These are phyloP conservation scores for Chelidonichthys spinosus DNA, from an alignment of 2,797 vertebrate species.

Conservation along the genomic window DNA sequence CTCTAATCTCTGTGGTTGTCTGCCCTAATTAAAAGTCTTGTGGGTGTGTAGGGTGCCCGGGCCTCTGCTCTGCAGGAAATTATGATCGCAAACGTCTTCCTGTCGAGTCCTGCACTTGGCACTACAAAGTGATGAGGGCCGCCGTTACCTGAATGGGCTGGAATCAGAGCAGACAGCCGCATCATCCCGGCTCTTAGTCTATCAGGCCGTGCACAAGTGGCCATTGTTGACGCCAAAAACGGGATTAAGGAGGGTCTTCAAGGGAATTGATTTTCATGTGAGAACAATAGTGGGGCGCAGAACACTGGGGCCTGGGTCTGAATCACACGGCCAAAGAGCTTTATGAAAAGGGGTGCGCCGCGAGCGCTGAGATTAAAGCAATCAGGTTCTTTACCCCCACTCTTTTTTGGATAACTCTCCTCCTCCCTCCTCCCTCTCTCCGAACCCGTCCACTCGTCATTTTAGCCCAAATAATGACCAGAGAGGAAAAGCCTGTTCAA, in stretches of 20 bases:
- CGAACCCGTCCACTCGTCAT: constrained; percentile 68
- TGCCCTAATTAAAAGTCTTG: constrained; percentile 99
- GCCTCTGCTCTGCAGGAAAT: constrained; percentile 97
- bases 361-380: constrained; percentile 96
- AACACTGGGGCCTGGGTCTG: constrained; percentile 92
- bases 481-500: constrained; percentile 60
- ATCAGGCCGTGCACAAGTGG: constrained; percentile 98
- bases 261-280: constrained; percentile 99
- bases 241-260: constrained; percentile 99
- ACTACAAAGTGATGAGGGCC: constrained; percentile 95
- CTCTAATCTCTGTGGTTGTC: constrained; percentile 98
- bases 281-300: constrained; percentile 93
- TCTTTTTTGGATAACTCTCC: constrained; percentile 75
- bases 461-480: constrained; percentile 76
- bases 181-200: constrained; percentile 98
- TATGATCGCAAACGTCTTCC: constrained; percentile 99
- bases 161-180: constrained; percentile 99
- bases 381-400: constrained; percentile 88
- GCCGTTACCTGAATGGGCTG: constrained; percentile 97
- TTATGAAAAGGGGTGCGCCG: constrained; percentile 93
- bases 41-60: constrained; percentile 86
- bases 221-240: constrained; percentile 99
- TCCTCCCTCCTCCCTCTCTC: constrained; percentile 48
- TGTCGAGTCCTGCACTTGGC: constrained; percentile 94
- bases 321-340: constrained; percentile 96